Conservation (phyloP, 2,113 vertebrate genomes). For the Dipodomys merriami region DNA sequence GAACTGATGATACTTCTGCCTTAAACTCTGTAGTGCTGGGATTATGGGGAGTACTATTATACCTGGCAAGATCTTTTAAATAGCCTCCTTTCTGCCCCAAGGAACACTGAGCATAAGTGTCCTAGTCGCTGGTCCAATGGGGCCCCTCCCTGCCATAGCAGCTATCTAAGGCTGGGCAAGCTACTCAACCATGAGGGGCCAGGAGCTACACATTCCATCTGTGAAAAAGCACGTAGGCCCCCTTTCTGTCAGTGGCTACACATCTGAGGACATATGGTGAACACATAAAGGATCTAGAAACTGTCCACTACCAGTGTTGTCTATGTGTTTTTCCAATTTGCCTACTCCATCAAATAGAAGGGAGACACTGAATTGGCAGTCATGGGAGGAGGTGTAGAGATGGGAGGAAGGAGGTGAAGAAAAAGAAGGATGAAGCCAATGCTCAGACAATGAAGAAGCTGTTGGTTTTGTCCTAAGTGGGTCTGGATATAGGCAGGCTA, state of each 20-base stretch:
- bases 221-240: background rate
- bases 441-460: background rate
- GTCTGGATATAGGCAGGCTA: background rate
- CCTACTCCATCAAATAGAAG: background rate
- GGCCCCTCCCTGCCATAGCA: background rate
- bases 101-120: background rate
- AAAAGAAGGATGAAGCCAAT: too few relatives aligned
- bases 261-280: accelerated
- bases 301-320: background rate
- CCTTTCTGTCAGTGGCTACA: background rate
- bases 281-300: background rate
- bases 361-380: background rate
- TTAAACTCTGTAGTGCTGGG: background rate
- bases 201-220: background rate
- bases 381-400: too few relatives aligned
- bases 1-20: background rate
- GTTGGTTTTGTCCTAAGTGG: background rate
- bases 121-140: background rate
- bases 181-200: accelerated
- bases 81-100: background rate
- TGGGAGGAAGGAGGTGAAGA: too few relatives aligned
- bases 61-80: background rate
- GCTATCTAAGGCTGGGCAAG: background rate
- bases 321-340: background rate
- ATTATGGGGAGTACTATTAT: background rate